Base-by-base conservation (phyloP, 2,888 invertebrate species). In the Oscheius sp. region DNA sequence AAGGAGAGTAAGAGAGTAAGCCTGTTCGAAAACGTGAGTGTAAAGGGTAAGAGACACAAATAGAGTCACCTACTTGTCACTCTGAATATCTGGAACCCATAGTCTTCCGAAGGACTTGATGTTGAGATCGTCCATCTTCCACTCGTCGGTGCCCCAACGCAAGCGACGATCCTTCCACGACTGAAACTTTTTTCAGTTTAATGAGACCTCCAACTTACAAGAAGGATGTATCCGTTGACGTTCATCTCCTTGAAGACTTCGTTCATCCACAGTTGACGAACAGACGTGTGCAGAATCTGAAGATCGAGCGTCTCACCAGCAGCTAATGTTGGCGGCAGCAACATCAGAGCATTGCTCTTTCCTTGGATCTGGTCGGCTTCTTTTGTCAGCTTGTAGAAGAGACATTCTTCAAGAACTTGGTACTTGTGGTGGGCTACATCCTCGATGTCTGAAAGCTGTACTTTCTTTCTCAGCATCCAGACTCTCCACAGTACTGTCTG, bases 181-280 rank as follows among this genome's bases (percentile, higher is more conserved):
- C 87, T 86, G 60, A 60, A 82, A 76, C 21, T 58, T 13, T 13
- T 29, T 55, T 72, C n/a, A 50, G 35, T 37, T 13, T 29, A 33
- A 65, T 9, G 50, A 7, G 42, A 33, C 2, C 47, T 9, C 2
- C 10, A 21, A 58, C 5, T 10, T 21, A 86, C 86, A 73, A 87
- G 51, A 57, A 75, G 78, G 65, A 87, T 74, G 72, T 76, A 85
- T 51, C 87, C 87, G 66, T 85, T 84, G 74, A 87, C 83, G 70
- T 86, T 85, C 87, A 87, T 86, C 80, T 87, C 87, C 71, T 83
- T 85, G 85, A 85, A 86, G 55, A 87, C 80, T 65, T 87, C 87
- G 66, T 86, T 87, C 83, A 85, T 85, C 85, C 85, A 85, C 80
- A 85, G 79, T 51, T 84, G 82, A 0, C 81, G 68, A 51, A 85